Evolutionary conservation across 2,888 invertebrate species (phyloP).

Genomic region (Folsomia candida): DNA sequence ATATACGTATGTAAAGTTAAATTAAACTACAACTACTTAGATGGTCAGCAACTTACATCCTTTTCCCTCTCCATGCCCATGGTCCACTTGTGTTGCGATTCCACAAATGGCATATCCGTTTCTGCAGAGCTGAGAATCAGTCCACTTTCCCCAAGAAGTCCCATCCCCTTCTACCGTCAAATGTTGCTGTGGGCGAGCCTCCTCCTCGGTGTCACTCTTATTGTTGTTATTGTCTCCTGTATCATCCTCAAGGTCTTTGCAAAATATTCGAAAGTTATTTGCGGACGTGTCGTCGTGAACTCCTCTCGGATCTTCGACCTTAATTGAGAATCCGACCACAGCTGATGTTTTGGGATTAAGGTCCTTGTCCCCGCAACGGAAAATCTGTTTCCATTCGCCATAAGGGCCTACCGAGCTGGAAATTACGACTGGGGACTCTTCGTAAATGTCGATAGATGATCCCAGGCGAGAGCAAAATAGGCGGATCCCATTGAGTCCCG

Average conservation of each 20-base stretch:
- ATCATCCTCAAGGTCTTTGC: conserved; percentile 23
- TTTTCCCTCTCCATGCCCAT: conserved; percentile 8
- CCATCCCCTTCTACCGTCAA: conserved; percentile 35
- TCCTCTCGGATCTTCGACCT: conserved; percentile 25
- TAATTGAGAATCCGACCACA: conserved; percentile 34
- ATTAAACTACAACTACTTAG: too few relatives aligned
- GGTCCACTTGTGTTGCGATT: conserved; percentile 34
- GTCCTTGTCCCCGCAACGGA: conserved; percentile 16
- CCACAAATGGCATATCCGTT: conserved; percentile 36
- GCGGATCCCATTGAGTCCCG: conserved; percentile 31
- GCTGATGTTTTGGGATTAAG: background rate
- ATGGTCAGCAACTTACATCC: conserved; percentile 9
- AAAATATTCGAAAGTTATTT: conserved; percentile 34
- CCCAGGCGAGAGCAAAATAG: conserved; percentile 28
- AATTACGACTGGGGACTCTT: conserved; percentile 15
- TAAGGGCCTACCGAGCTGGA: conserved; percentile 25
- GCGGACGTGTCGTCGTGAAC: conserved; percentile 38
- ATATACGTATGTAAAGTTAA: background rate
- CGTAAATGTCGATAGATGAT: background rate
- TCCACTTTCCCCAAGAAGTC: conserved; percentile 30
- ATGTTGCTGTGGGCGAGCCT: background rate
- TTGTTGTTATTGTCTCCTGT: background rate
- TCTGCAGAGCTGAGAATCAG: conserved; percentile 30
- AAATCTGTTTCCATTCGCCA: conserved; percentile 33
- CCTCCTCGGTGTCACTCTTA: background rate